A percentile compares a stretch with the other conserved stretches of the same genome.
phyloP scores from a whole-genome alignment of 2,797 vertebrate genomes.

The Meda fulgida region DNA sequence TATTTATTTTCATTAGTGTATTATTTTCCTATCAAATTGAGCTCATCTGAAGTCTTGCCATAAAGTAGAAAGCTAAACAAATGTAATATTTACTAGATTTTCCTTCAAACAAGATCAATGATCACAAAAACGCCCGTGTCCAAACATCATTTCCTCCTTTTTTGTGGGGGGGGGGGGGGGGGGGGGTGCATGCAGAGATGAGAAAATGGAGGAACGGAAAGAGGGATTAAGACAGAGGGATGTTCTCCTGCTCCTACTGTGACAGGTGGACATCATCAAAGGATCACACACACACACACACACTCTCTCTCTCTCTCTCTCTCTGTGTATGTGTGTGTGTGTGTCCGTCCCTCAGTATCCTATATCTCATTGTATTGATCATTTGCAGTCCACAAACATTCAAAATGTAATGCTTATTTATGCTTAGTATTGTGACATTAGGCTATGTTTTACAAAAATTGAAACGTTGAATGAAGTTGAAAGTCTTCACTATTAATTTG shows the following conservation, averaged over 20 bases:
- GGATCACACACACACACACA: conserved; percentile 4
- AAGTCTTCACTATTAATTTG: neutral
- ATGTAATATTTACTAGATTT: neutral
- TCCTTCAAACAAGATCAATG: neutral
- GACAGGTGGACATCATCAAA: conserved; percentile 37
- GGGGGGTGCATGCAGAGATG: conserved; percentile 4
- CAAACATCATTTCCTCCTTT: neutral
- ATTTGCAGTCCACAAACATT: neutral
- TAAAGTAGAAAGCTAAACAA: too few species aligned
- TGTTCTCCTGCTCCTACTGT: conserved; percentile 35
- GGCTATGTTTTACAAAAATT: neutral
- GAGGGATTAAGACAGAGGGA: conserved; percentile 48
- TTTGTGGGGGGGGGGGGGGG: too few species aligned
- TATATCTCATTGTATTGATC: neutral
- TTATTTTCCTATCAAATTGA: neutral
- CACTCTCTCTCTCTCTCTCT: too few species aligned
- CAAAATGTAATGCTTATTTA: neutral
- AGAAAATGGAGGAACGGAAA: conserved; percentile 21
- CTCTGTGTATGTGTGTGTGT: too few species aligned
- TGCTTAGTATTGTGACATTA: neutral
- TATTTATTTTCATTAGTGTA: neutral
- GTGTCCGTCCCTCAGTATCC: neutral
- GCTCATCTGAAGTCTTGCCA: neutral
- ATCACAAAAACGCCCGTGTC: too few species aligned
- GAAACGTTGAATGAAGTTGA: neutral